Base-by-base conservation (phyloP, 2,113 vertebrate species). In the Limnothrissa miodon region DNA sequence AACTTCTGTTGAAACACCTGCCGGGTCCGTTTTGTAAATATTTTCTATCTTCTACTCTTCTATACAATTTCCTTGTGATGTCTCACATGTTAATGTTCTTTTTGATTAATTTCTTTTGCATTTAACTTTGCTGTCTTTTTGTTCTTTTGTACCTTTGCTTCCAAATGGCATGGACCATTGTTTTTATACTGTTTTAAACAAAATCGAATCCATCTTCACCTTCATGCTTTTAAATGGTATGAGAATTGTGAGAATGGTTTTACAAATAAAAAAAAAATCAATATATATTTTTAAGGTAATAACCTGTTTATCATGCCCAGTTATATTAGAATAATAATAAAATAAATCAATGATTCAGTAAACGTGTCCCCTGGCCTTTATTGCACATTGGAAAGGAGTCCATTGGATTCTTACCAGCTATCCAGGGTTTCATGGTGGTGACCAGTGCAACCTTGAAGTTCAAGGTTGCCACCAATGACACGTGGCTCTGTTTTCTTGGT, bases 11-110 rank as follows among this genome's bases (percentile, higher is more conserved):
- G 66, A 13, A 33, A 29, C 66, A 36, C 15, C 66, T 74, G 59
- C 25, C 36, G 36, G 2, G 66, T 23, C 23, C 33, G 13, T 46
- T 39, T 15, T 85, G 84, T 85, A 85, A 82, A 85, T 85, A 85
- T 85, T 82, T 82, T 59, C 83, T 83, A 53, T 81, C 56, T 17
- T 80, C 53, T 83, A 39, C 36, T 78, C 59, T 66, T 13, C 33
- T 17, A 36, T 81, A n/a, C 10, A 29, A 62, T 62, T 62, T 62
- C 59, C 25, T 29, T 9, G 1, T 5, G 6, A 25, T 7, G 1
- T 62, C 25, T 62, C 7, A 0, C 8, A 29, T 62, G 0, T 74
- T 17, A 36, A 74, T 74, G 66, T 74, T 33, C 0, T 15, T 74
- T 74, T 66, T 42, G 6, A 42, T 42, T 42, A 2, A 42, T 42